phyloP scores from a whole-genome alignment of 2,113 vertebrate genomes.

The Sceloporus undulatus region DNA sequence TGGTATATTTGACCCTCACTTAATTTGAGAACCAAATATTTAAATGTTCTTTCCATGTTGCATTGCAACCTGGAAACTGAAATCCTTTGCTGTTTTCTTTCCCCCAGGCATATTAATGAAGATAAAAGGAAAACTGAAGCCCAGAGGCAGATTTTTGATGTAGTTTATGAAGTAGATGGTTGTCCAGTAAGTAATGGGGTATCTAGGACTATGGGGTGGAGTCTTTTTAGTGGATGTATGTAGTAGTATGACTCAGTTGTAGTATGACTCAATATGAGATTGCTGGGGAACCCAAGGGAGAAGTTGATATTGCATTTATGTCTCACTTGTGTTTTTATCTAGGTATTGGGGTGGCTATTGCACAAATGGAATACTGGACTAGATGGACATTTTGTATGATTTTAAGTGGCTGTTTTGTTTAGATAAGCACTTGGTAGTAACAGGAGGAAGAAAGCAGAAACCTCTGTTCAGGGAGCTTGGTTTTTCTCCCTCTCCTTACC shows the following conservation, averaged over 20 bases:
- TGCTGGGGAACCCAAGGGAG: too few species aligned
- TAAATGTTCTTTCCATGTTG: not conserved
- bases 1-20: not conserved
- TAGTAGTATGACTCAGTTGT: not conserved
- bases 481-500: not conserved
- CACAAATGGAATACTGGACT: not conserved
- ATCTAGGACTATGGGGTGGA: not conserved
- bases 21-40: not conserved
- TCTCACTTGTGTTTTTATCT: not conserved
- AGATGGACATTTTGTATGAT: not conserved
- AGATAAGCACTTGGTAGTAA: not conserved
- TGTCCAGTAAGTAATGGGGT: slow-evolving; percentile 91
- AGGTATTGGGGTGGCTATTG: not conserved
- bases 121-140: slow-evolving; percentile 99
- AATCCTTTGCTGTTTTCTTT: slow-evolving; percentile 2
- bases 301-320: not conserved
- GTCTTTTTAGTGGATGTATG: not conserved
- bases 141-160: slow-evolving; percentile 97
- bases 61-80: not conserved
- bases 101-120: slow-evolving; percentile 94
- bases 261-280: too few species aligned
- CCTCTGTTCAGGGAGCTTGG: not conserved
- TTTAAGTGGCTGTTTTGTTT: too few species aligned
- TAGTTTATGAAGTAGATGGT: slow-evolving; percentile 98
- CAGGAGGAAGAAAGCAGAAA: not conserved